phyloP scores from a whole-genome alignment of 1,140 invertebrate genomes.

The Tenebrio molitor region DNA sequence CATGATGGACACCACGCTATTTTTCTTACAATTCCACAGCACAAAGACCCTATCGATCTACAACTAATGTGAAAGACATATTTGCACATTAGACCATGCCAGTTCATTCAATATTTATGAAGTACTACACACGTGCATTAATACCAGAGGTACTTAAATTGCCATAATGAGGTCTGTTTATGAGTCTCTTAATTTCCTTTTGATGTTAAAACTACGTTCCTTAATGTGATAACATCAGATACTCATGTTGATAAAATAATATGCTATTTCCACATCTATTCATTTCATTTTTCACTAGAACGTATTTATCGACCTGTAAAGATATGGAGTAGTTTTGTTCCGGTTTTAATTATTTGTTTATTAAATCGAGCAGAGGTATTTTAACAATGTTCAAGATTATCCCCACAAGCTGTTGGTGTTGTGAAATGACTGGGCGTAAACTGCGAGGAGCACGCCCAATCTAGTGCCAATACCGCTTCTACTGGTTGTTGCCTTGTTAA shows the following conservation, averaged over 20 bases:
- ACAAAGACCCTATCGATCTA: background rate
- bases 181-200: background rate
- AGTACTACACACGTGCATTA: constrained; percentile 8
- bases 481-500: constrained; percentile 26
- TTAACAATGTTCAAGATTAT: constrained; percentile 21
- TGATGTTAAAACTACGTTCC: background rate
- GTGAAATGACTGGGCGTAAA: constrained; percentile 33
- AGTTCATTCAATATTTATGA: constrained; percentile 22
- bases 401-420: constrained; percentile 27
- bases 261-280: background rate
- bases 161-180: background rate
- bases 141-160: constrained; percentile 8
- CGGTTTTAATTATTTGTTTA: too few relatives aligned
- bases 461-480: constrained; percentile 14
- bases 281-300: too few relatives aligned
- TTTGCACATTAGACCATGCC: background rate
- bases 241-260: constrained; percentile 15
- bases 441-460: constrained; percentile 20
- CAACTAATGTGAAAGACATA: constrained; percentile 10
- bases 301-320: too few relatives aligned
- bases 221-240: background rate
- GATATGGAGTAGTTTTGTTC: too few relatives aligned
- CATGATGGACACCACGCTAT: background rate
- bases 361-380: background rate
- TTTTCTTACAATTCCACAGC: too few relatives aligned